A percentile compares a stretch with the other conserved stretches of the same genome.
Evolutionary conservation across 2,113 vertebrate genomes (phyloP).

Genomic region (Falco punctatus): DNA sequence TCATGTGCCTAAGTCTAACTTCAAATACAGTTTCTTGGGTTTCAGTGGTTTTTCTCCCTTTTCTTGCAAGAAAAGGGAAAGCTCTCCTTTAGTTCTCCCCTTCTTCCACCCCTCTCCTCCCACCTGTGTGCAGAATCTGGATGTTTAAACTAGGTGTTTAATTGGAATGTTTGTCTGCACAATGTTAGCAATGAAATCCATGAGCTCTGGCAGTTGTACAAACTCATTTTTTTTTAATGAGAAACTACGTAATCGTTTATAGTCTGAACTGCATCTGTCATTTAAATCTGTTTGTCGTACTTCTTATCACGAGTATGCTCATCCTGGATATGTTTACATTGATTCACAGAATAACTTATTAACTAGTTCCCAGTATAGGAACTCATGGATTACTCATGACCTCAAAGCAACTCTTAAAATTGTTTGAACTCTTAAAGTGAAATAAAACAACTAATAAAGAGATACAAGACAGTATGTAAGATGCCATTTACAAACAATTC

Average conservation of each 20-base stretch:
- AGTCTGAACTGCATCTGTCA: slow-evolving; percentile 54
- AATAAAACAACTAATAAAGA: not conserved
- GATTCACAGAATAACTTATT: slow-evolving; percentile 12
- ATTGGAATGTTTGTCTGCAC: slow-evolving; percentile 47
- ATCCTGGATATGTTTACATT: not conserved
- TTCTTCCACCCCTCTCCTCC: not conserved
- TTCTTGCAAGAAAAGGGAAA: not conserved
- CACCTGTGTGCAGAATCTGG: slow-evolving; percentile 8
- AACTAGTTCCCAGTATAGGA: not conserved
- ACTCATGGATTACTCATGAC: not conserved
- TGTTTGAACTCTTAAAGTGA: not conserved
- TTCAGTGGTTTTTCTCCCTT: not conserved
- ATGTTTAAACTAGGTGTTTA: slow-evolving; percentile 45
- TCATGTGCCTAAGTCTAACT: not conserved
- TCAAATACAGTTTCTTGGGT: not conserved
- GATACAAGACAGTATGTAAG: not conserved
- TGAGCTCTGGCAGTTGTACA: slow-evolving; percentile 40
- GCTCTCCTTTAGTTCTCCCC: not conserved
- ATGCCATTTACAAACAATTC: not conserved
- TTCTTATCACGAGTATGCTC: not conserved
- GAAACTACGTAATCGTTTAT: slow-evolving; percentile 44
- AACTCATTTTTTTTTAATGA: slow-evolving; percentile 55
- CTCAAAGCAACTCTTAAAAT: not conserved
- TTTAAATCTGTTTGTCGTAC: slow-evolving; percentile 41
- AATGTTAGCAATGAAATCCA: slow-evolving; percentile 58